Conservation (phyloP, 2,113 vertebrate genomes). For the Hystrix cristata region DNA sequence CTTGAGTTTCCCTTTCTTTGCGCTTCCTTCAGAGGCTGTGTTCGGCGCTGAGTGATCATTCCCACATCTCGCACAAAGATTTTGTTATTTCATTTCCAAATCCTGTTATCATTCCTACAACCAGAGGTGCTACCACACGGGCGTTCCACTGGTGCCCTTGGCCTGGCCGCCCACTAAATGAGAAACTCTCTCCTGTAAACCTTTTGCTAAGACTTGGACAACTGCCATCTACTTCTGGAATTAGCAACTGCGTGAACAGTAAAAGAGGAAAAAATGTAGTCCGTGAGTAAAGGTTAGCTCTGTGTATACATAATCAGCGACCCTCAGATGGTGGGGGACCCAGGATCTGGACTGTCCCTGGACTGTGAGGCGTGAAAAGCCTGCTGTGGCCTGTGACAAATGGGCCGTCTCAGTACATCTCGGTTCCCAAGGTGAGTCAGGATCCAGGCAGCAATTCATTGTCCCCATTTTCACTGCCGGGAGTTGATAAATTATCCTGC, state of each 20-base stretch:
- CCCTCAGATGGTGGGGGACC: neutral
- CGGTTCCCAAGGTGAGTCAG: rapidly evolving
- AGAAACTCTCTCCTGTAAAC: rapidly evolving
- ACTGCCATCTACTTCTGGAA: neutral
- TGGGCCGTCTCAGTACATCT: rapidly evolving
- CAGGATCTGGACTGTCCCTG: neutral
- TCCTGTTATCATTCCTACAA: neutral
- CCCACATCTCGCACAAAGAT: neutral
- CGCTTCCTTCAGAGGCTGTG: rapidly evolving
- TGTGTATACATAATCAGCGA: rapidly evolving
- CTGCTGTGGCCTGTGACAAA: rapidly evolving
- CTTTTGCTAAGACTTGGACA: neutral
- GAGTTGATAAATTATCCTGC: neutral
- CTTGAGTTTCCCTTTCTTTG: rapidly evolving
- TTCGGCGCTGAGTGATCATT: too few relatives aligned
- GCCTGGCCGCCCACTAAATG: rapidly evolving
- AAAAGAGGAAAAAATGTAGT: neutral
- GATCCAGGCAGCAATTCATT: too few relatives aligned
- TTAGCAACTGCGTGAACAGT: neutral
- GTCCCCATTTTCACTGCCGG: too few relatives aligned
- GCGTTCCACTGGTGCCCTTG: rapidly evolving
- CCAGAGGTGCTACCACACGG: rapidly evolving
- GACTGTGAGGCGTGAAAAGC: too few relatives aligned
- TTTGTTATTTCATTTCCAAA: neutral
- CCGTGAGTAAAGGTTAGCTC: rapidly evolving